Percentiles rank a stretch among this genome's conserved stretches.
phyloP scores from a whole-genome alignment of 2,113 vertebrate genomes.

The Poeciliopsis retropinna region DNA sequence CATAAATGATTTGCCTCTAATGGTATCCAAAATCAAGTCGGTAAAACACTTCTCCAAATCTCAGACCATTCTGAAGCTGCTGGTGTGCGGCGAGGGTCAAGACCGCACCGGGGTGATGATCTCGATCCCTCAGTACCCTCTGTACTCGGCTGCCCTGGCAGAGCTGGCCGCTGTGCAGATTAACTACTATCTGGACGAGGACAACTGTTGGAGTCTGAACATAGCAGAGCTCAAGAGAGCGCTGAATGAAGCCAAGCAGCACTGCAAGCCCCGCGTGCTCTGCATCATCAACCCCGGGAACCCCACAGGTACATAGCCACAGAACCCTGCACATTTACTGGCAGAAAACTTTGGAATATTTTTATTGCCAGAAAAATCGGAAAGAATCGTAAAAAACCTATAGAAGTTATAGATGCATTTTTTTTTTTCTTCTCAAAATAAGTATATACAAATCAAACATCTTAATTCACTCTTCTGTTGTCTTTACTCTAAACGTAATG shows the following conservation, averaged over 20 bases:
- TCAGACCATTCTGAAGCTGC: slow-evolving; percentile 88
- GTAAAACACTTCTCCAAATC: background rate
- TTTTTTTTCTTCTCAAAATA: too few species aligned
- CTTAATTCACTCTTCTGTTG: background rate
- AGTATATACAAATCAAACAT: too few species aligned
- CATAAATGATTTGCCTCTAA: background rate
- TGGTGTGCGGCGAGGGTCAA: slow-evolving; percentile 82
- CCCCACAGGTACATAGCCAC: slow-evolving; percentile 83
- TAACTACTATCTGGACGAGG: slow-evolving; percentile 90
- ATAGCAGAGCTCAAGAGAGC: slow-evolving; percentile 81
- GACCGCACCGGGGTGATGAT: slow-evolving; percentile 87
- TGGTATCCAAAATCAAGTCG: background rate
- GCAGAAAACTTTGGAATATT: background rate
- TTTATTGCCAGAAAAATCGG: too few species aligned
- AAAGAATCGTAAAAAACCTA: too few species aligned
- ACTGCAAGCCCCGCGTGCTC: slow-evolving; percentile 85
- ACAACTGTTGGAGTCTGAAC: slow-evolving; percentile 86
- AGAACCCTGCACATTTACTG: background rate
- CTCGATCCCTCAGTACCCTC: slow-evolving; percentile 93
- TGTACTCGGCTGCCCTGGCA: slow-evolving; percentile 88
- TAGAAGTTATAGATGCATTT: too few species aligned
- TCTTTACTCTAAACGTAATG: background rate
- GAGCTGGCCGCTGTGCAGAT: slow-evolving; percentile 86
- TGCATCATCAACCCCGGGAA: slow-evolving; percentile 95
- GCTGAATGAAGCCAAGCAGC: slow-evolving; percentile 74